phyloP scores from a whole-genome alignment of 2,797 vertebrate species.

The Oreortyx pictus region DNA sequence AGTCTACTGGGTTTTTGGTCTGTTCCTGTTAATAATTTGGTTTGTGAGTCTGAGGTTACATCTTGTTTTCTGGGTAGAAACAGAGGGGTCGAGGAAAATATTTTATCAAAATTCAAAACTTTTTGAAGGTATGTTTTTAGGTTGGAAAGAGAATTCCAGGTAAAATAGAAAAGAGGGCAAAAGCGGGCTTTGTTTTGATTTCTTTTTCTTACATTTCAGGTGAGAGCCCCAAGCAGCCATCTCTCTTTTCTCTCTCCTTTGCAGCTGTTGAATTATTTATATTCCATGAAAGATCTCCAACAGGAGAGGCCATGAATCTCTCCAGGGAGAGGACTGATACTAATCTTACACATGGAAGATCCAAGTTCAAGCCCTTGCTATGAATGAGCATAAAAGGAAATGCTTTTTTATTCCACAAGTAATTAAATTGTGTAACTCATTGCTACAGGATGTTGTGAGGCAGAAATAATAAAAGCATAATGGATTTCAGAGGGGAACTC shows the following conservation, averaged over 20 bases:
- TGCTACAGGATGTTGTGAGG: conserved; percentile 55
- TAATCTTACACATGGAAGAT: conserved; percentile 39
- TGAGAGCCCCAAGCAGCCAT: not conserved
- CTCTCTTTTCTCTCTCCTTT: not conserved
- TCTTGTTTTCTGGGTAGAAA: not conserved
- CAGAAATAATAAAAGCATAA: conserved; percentile 57
- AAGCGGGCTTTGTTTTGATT: not conserved
- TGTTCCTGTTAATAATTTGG: not conserved
- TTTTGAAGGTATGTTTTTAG: not conserved
- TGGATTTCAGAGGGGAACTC: conserved; percentile 9
- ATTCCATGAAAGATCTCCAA: not conserved
- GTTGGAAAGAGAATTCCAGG: not conserved
- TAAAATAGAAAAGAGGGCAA: not conserved
- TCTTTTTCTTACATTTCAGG: not conserved
- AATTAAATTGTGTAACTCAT: conserved; percentile 62
- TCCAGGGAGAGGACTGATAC: conserved; percentile 1
- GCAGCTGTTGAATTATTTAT: conserved; percentile 35
- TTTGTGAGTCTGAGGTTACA: not conserved
- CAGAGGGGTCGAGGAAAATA: not conserved
- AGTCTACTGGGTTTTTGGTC: not conserved
- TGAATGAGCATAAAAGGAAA: conserved; percentile 52
- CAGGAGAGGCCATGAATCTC: conserved; percentile 5
- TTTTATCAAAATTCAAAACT: not conserved
- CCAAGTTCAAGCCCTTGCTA: conserved; percentile 43
- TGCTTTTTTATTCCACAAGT: conserved; percentile 48